Percentiles rank a stretch among this genome's conserved stretches.
phyloP scores from a whole-genome alignment of 2,888 invertebrate species.

The Papilio gigon region DNA sequence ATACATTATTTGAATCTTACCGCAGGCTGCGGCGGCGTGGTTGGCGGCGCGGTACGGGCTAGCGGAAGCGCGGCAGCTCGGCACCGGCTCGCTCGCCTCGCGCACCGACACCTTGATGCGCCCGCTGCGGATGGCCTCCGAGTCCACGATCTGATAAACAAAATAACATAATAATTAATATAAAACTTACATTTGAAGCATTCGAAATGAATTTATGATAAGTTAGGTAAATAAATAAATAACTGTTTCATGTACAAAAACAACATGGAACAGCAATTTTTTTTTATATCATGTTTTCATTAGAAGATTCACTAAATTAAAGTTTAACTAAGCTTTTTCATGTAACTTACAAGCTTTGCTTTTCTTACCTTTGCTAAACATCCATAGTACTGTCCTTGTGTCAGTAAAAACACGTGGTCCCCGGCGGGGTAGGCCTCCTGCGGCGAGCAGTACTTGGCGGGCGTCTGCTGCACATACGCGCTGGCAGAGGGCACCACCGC shows the following conservation, averaged over 20 bases:
- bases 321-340: no score
- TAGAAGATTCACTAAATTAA: no score
- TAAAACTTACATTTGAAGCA: no score
- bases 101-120: constrained; percentile 83
- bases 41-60: constrained; percentile 80
- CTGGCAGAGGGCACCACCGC: constrained; percentile 73
- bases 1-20: no score
- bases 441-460: constrained; percentile 58
- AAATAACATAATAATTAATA: background rate
- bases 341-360: no score
- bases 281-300: no score
- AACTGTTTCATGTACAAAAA: no score
- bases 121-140: constrained; percentile 79
- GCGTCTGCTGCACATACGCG: constrained; percentile 53
- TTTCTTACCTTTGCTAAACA: constrained; percentile 86
- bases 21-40: constrained; percentile 83
- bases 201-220: no score
- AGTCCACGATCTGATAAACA: constrained; percentile 79
- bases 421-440: constrained; percentile 85
- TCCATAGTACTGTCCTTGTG: constrained; percentile 91
- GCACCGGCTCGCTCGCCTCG: constrained; percentile 79
- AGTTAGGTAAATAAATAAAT: no score
- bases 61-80: constrained; percentile 56
- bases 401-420: constrained; percentile 86
- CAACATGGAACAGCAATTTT: no score